Base-by-base conservation (phyloP, 2,113 vertebrate genomes). In the Lycocorax pyrrhopterus region DNA sequence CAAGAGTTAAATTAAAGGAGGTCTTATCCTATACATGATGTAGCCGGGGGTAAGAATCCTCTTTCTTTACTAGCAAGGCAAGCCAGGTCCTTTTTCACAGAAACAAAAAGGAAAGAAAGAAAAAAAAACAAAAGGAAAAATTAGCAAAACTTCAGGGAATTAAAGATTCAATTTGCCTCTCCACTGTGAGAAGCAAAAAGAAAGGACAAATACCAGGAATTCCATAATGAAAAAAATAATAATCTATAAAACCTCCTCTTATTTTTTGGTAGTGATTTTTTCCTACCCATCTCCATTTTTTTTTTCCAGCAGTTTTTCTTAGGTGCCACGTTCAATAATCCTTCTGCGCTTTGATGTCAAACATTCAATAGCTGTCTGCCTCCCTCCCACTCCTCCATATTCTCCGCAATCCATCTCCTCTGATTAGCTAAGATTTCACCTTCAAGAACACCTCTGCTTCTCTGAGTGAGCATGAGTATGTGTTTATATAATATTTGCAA, bases 361-460 rank as follows among this genome's bases (percentile, higher is more conserved):
- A 96, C 91, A 96, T 95, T 97, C 92, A 96, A 94, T 96, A 97
- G 84, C 83, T 96, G 95, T 81, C 96, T 97, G 96, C 95, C 84
- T 97, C 91, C 92, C 93, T 96, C 86, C 90, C 76, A 93, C 90
- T 97, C 84, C 67, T 93, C 74, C 91, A 93, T 87, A 96, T 96
- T 95, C 84, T 78, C 86, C n/a, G 4, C 91, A 90, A 97, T 96
- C 87, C 84, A 93, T 97, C 96, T 96, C 93, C 84, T 90, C 92
- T 94, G 95, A 97, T 97, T 97, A 97, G 94, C 95, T 88, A 62
- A 80, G 93, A 96, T 84, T 97, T 97, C 93, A 96, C 95, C 94
- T 95, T 95, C 81, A 95, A 83, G 79, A 95, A 87, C 87, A 93
- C 93, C 84, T 89, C 84, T 91, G 92, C 89, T 84, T 84, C 88